These are phyloP conservation scores for Nyctalus aviator DNA, from an alignment of 2,797 vertebrate genomes.

Conservation along the genomic window DNA sequence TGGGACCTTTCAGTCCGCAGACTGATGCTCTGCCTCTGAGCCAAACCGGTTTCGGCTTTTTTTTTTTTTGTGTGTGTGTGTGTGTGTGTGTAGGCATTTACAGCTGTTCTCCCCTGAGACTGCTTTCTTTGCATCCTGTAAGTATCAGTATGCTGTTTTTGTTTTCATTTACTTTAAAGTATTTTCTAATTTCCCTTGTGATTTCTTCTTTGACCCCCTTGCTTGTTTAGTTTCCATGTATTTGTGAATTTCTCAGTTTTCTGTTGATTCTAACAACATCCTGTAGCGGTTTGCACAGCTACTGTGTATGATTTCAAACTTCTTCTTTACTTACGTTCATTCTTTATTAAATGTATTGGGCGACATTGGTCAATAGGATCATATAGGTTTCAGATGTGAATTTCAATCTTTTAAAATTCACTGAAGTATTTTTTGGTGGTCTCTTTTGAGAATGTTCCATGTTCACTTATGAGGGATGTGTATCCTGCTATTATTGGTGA, in stretches of 20 bases:
- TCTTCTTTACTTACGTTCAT: background rate
- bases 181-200: background rate
- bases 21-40: too few species aligned
- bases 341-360: background rate
- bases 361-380: background rate
- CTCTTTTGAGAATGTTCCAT: background rate
- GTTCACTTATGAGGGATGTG: background rate
- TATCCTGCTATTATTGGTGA: background rate
- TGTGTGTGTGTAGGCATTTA: background rate
- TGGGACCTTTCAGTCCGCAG: too few species aligned
- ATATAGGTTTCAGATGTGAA: background rate
- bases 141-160: background rate
- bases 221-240: background rate
- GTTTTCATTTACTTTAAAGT: background rate
- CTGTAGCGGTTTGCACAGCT: background rate
- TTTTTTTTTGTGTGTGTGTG: too few species aligned
- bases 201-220: background rate
- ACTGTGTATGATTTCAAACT: background rate
- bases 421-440: background rate
- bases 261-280: background rate
- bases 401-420: background rate
- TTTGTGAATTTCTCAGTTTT: background rate
- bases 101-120: background rate
- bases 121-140: background rate
- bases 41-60: too few species aligned